Base-by-base conservation (phyloP, 2,113 vertebrate species). In the Lepisosteus osseus region DNA sequence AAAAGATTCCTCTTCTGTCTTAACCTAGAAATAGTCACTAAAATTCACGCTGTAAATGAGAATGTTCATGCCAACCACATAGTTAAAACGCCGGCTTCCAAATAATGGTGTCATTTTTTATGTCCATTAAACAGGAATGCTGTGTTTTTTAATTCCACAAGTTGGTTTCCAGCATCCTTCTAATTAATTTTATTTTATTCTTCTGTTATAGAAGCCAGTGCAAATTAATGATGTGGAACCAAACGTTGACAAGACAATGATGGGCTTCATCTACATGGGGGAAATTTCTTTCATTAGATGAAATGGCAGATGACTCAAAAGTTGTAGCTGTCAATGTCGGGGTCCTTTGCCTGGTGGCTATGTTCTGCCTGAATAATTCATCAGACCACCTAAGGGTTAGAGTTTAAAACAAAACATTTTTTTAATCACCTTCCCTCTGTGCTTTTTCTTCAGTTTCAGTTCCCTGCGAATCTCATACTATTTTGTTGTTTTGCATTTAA, bases 151-250 rank as follows among this genome's bases (percentile, higher is more conserved):
- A 94, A 93, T 96, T 94, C 87, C 82, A 88, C 76, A 90, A 82
- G 86, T 93, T 92, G 82, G 67, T 93, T 94, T 94, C 88, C 90
- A 91, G 81, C 81, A 85, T 90, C 84, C 80, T 67, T 82, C 78
- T 92, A 89, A 92, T 94, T 95, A 93, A 89, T 87, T 93, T 91
- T 87, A 88, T 92, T 85, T 86, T 90, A 85, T 90, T 92, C 91
- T 87, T 85, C 89, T 87, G 65, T 85, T 85, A 78, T 88, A 84
- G 82, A 93, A 87, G 89, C 90, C 90, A 89, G 84, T 89, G 88
- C 85, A 87, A 92, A 88, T 89, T 93, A 94, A 95, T 91, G 86
- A 83, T 78, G 86, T 88, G 86, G 88, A 93, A 94, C 88, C 80
- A 84, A 89, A 79, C 81, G 78, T 85, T 91, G 85, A 89, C 72